Evolutionary conservation across 64 coral and sea anemone species (phyloP).

Genomic region (Actinia equina): DNA sequence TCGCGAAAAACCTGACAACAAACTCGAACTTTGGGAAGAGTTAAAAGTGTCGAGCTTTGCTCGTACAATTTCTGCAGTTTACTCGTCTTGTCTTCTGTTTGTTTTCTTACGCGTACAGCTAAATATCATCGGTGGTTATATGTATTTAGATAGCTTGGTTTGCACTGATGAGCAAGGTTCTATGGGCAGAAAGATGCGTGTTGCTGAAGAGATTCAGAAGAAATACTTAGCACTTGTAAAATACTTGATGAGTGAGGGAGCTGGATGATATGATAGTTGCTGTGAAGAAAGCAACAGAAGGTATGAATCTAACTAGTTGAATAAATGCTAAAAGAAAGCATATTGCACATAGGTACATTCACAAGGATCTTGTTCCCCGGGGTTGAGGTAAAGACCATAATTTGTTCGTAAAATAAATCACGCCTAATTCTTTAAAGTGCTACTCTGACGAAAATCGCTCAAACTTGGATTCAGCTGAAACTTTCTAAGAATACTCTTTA

Average conservation of each 20-base stretch:
- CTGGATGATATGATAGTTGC: constrained; percentile 53
- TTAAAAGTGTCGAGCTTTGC: constrained; percentile 88
- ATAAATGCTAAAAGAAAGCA: background rate
- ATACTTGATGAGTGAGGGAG: constrained; percentile 75
- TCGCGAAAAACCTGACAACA: constrained; percentile 71
- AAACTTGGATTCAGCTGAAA: no score
- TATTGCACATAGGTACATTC: background rate
- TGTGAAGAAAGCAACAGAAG: constrained; percentile 71
- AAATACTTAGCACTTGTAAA: constrained; percentile 90
- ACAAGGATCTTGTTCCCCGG: background rate
- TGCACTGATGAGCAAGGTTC: background rate
- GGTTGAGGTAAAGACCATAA: background rate
- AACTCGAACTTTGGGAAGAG: constrained; percentile 86
- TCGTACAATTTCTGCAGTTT: constrained; percentile 71
- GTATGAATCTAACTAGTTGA: constrained; percentile 28
- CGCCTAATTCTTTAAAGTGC: no score
- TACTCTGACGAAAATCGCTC: no score
- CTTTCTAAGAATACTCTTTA: no score
- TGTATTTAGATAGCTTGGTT: constrained; percentile 89
- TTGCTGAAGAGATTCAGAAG: constrained; percentile 70
- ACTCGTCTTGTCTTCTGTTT: constrained; percentile 85
- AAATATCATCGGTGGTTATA: constrained; percentile 91
- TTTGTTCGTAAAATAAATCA: no score
- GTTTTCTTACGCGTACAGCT: constrained; percentile 95
- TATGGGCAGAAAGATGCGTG: constrained; percentile 37